phyloP scores from a whole-genome alignment of 2,888 invertebrate species.

The Limnephilus marmoratus region DNA sequence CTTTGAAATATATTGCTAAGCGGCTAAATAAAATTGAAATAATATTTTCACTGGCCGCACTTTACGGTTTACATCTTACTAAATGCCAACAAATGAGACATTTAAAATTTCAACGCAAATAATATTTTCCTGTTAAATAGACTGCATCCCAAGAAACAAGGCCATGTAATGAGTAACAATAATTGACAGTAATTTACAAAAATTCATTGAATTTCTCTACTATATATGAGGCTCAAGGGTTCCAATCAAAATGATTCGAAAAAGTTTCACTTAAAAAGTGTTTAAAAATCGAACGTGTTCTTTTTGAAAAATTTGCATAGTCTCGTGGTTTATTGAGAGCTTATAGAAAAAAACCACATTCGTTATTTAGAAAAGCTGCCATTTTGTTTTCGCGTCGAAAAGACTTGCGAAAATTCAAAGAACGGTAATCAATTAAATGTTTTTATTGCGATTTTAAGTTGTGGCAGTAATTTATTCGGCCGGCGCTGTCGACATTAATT shows the following conservation, averaged over 20 bases:
- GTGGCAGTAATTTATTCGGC: conserved; percentile 47
- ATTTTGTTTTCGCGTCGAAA: background rate
- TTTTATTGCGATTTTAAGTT: conserved; percentile 54
- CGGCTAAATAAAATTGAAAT: conserved; percentile 12
- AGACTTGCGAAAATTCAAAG: conserved; percentile 3
- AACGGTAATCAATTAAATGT: conserved; percentile 47
- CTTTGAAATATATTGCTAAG: background rate
- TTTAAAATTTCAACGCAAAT: background rate
- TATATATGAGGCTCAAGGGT: too few species aligned
- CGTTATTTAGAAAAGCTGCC: background rate
- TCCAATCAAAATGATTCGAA: too few species aligned
- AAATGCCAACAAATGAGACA: background rate
- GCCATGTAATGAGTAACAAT: background rate
- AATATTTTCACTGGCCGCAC: background rate
- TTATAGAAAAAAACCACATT: background rate
- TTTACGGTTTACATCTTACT: background rate
- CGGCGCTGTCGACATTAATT: conserved; percentile 51
- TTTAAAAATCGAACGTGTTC: too few species aligned
- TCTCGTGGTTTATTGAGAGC: background rate
- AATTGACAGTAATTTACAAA: too few species aligned
- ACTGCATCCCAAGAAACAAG: background rate
- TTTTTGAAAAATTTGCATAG: too few species aligned
- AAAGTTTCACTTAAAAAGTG: too few species aligned
- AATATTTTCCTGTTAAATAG: background rate
- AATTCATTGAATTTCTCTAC: too few species aligned